A percentile compares a stretch with the other conserved stretches of the same genome.
Evolutionary conservation across 2,888 invertebrate genomes (phyloP).

Genomic region (Synergus umbraculus): DNA sequence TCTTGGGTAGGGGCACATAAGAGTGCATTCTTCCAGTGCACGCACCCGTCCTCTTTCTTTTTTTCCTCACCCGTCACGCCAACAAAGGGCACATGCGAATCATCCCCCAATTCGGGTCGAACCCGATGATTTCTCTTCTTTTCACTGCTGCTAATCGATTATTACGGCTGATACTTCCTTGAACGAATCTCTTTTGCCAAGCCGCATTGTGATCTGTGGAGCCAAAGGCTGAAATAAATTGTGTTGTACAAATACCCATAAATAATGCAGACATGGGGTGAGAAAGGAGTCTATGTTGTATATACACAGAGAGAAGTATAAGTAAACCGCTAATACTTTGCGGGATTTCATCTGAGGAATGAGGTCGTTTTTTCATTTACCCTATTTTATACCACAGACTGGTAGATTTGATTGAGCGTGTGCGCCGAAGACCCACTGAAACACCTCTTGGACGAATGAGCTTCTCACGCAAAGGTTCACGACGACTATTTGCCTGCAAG

Average conservation of each 20-base stretch:
- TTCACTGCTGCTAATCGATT: conserved; percentile 68
- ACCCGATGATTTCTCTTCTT: conserved; percentile 63
- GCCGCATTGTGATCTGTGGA: conserved; percentile 49
- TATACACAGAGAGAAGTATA: neutral
- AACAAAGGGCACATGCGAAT: conserved; percentile 42
- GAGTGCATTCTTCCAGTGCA: conserved; percentile 34
- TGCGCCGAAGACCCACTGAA: neutral
- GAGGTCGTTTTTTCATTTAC: conserved; percentile 15
- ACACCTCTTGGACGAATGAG: neutral
- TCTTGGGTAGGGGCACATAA: neutral
- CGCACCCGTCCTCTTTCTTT: conserved; percentile 32
- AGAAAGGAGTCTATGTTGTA: conserved; percentile 15
- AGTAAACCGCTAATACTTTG: conserved; percentile 35
- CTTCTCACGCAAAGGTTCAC: neutral
- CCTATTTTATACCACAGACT: neutral
- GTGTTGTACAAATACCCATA: conserved; percentile 63
- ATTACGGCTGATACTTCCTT: conserved; percentile 62
- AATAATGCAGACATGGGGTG: conserved; percentile 31
- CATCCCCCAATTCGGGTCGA: conserved; percentile 43
- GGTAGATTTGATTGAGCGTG: conserved; percentile 21
- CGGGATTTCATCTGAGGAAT: conserved; percentile 17
- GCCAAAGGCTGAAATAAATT: conserved; percentile 60
- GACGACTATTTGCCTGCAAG: neutral
- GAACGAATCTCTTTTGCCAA: conserved; percentile 42
- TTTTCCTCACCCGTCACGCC: conserved; percentile 34